Evolutionary conservation across 2,113 vertebrate genomes (phyloP).

Genomic region (Ancistrus triradiatus): DNA sequence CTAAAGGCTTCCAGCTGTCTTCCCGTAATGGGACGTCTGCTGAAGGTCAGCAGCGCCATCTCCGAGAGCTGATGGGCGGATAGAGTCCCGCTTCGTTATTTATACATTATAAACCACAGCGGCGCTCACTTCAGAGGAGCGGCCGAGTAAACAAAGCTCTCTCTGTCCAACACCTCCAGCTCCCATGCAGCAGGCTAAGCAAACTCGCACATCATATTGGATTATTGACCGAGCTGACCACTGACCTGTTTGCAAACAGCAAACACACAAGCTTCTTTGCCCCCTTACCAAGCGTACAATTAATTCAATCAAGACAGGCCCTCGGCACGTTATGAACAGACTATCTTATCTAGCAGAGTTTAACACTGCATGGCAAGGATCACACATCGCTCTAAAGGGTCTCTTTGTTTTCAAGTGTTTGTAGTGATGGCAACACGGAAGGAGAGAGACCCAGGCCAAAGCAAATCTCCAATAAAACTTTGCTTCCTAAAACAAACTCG

Average conservation of each 20-base stretch:
- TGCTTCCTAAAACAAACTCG: not conserved
- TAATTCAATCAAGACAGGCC: conserved; percentile 32
- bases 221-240: conserved; percentile 13
- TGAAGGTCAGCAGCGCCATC: conserved; percentile 40
- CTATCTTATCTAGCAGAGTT: conserved; percentile 28
- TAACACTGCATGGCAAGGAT: not conserved
- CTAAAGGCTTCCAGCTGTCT: conserved; percentile 49
- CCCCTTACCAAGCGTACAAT: conserved; percentile 4
- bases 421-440: conserved; percentile 11
- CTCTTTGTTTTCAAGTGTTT: conserved; percentile 36
- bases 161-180: conserved; percentile 21
- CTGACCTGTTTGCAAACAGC: not conserved
- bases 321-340: conserved; percentile 29
- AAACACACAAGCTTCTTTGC: conserved; percentile 7
- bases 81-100: conserved; percentile 39
- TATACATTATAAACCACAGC: conserved; percentile 30
- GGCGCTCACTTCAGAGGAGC: conserved; percentile 9
- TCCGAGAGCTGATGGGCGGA: conserved; percentile 3
- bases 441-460: not conserved
- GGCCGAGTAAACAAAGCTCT: conserved; percentile 15
- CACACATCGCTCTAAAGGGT: conserved; percentile 13
- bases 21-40: conserved; percentile 44
- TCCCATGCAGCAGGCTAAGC: conserved; percentile 1
- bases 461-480: conserved; percentile 6
- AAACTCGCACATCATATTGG: conserved; percentile 18